Evolutionary conservation across 1,140 invertebrate species (phyloP).

Genomic region (Neocloeon triangulifer): DNA sequence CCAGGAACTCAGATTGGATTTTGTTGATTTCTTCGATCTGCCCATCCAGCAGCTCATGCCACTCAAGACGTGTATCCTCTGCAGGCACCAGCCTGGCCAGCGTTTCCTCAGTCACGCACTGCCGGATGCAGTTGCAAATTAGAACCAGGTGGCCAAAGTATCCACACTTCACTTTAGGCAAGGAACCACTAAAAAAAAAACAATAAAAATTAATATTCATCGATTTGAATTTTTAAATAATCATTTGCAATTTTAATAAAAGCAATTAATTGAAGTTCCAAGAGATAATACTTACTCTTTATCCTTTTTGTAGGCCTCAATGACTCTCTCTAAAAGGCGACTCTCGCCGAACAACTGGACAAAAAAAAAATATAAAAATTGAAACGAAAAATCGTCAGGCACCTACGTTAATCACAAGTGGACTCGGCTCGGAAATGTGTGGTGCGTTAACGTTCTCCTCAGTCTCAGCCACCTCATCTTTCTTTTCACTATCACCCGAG

Average conservation of each 20-base stretch:
- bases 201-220: slow-evolving; percentile 16
- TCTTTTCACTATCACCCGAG: not conserved
- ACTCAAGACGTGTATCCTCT: too few species aligned
- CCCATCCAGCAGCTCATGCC: too few species aligned
- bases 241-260: too few species aligned
- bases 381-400: not conserved
- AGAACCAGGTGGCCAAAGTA: too few species aligned
- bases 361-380: slow-evolving; percentile 8
- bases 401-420: slow-evolving; percentile 2
- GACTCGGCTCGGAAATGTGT: slow-evolving; percentile 1
- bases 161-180: too few species aligned
- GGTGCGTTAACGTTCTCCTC: not conserved
- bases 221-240: too few species aligned
- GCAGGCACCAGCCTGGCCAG: too few species aligned
- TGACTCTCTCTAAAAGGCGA: slow-evolving; percentile 35
- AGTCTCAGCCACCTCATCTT: not conserved
- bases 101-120: too few species aligned
- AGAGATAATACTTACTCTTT: slow-evolving; percentile 21
- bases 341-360: slow-evolving; percentile 41
- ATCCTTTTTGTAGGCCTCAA: slow-evolving; percentile 41
- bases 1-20: too few species aligned
- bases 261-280: too few species aligned
- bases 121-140: too few species aligned
- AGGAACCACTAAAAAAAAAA: slow-evolving; percentile 5
- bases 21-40: too few species aligned